These are phyloP conservation scores for Sebastes schlegelii DNA, from an alignment of 2,113 vertebrate species.

Conservation along the genomic window DNA sequence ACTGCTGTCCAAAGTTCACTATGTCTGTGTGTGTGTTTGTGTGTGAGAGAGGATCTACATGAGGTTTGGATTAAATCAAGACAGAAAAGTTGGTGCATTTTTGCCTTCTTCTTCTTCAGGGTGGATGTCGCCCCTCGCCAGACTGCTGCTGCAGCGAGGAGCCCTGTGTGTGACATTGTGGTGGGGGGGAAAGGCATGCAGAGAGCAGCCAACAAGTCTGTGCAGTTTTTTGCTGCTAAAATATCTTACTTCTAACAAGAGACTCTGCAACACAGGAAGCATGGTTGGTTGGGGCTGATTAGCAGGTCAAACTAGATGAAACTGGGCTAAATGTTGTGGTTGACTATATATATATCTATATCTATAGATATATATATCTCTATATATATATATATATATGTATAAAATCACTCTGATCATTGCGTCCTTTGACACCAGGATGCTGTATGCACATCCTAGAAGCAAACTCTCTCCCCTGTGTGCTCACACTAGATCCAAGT, in stretches of 20 bases:
- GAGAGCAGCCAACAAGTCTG: conserved; percentile 71
- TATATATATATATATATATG: no score
- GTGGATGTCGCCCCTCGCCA: conserved; percentile 61
- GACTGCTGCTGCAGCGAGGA: conserved; percentile 48
- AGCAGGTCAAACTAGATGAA: conserved; percentile 11
- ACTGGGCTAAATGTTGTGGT: background rate
- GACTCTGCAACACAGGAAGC: conserved; percentile 3
- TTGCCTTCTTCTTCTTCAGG: conserved; percentile 26
- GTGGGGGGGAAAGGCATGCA: conserved; percentile 32
- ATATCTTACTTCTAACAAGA: background rate
- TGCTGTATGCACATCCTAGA: background rate
- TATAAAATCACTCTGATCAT: no score
- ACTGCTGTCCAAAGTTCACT: conserved; percentile 76
- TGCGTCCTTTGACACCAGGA: background rate
- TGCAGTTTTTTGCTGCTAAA: conserved; percentile 10
- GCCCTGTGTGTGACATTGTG: conserved; percentile 64
- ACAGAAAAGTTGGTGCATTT: conserved; percentile 66
- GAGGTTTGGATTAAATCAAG: conserved; percentile 56
- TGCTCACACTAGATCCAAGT: no score
- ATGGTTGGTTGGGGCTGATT: background rate
- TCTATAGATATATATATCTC: no score
- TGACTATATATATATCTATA: no score
- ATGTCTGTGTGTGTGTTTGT: background rate
- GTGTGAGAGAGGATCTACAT: conserved; percentile 28
- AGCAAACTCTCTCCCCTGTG: no score